A percentile compares a stretch with the other conserved stretches of the same genome.
These are phyloP conservation scores for Scrobipalpa atriplicella DNA, from an alignment of 2,888 invertebrate genomes.

Conservation along the genomic window DNA sequence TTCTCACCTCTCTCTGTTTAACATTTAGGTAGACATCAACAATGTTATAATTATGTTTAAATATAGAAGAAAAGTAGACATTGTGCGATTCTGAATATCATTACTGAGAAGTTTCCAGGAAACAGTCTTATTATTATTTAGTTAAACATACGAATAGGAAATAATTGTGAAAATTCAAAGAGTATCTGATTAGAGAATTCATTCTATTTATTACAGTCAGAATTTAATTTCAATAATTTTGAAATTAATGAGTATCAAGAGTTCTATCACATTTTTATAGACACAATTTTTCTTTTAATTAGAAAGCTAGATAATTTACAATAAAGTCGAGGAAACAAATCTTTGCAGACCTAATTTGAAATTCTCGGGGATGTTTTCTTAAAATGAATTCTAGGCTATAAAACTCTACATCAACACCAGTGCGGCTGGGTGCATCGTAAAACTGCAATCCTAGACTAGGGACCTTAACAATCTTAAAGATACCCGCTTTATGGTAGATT, in stretches of 20 bases:
- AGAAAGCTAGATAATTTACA: slow-evolving; percentile 23
- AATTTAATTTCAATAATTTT: not conserved
- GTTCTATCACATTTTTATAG: slow-evolving; percentile 29
- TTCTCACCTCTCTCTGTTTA: slow-evolving; percentile 53
- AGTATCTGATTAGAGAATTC: not conserved
- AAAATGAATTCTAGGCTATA: slow-evolving; percentile 29
- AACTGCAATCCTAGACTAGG: slow-evolving; percentile 47
- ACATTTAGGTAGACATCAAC: slow-evolving; percentile 66
- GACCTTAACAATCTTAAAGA: slow-evolving; percentile 44
- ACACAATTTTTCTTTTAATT: slow-evolving; percentile 26
- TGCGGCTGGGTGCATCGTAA: slow-evolving; percentile 42
- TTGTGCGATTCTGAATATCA: slow-evolving; percentile 67
- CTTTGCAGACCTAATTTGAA: not conserved
- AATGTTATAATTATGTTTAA: slow-evolving; percentile 46
- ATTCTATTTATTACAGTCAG: not conserved
- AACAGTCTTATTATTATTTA: slow-evolving; percentile 60
- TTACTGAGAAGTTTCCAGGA: slow-evolving; percentile 53
- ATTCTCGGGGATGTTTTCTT: not conserved
- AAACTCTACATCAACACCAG: slow-evolving; percentile 35
- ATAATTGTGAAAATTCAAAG: not conserved
- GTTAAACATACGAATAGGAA: slow-evolving; percentile 38
- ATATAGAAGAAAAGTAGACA: slow-evolving; percentile 65
- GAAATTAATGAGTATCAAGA: slow-evolving; percentile 9
- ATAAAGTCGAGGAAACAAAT: slow-evolving; percentile 24
- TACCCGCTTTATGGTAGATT: slow-evolving; percentile 52